phyloP scores from a whole-genome alignment of 2,797 vertebrate species.

The Nyctalus aviator region DNA sequence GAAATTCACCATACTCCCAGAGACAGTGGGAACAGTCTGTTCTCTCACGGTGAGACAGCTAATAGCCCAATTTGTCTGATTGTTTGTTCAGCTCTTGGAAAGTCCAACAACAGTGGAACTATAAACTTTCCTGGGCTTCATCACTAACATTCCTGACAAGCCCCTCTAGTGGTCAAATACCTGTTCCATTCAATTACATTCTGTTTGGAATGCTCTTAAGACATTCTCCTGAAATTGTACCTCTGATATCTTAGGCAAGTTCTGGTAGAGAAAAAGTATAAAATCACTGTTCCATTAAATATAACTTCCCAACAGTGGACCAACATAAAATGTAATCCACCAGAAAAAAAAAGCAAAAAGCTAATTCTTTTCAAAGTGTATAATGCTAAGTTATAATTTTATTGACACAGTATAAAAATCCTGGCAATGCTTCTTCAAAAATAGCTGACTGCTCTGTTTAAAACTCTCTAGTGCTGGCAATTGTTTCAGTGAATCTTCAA shows the following conservation, averaged over 20 bases:
- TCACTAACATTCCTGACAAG: not conserved
- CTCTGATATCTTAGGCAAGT: slow-evolving; percentile 71
- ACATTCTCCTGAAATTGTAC: slow-evolving; percentile 69
- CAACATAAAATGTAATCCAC: slow-evolving; percentile 70
- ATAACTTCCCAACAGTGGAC: slow-evolving; percentile 61
- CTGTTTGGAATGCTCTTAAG: slow-evolving; percentile 74
- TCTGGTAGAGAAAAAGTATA: slow-evolving; percentile 67
- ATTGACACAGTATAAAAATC: slow-evolving; percentile 80
- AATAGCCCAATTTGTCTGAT: not conserved
- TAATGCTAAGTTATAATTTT: slow-evolving; percentile 83
- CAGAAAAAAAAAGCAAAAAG: slow-evolving; percentile 63
- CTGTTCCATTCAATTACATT: slow-evolving; percentile 57
- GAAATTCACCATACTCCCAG: not conserved
- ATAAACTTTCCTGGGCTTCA: not conserved
- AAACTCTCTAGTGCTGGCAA: slow-evolving; percentile 76
- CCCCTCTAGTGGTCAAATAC: not conserved
- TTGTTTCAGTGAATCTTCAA: slow-evolving; percentile 83
- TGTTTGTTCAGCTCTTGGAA: slow-evolving; percentile 32
- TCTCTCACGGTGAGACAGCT: not conserved
- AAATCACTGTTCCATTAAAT: slow-evolving; percentile 73
- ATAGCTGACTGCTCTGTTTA: slow-evolving; percentile 82
- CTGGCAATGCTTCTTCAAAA: slow-evolving; percentile 76
- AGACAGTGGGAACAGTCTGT: not conserved
- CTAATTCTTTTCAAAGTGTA: slow-evolving; percentile 80
- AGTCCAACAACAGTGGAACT: not conserved